Percentiles rank a stretch among this genome's conserved stretches.
phyloP scores from a whole-genome alignment of 2,888 invertebrate genomes.

The Meandrusa payeni region DNA sequence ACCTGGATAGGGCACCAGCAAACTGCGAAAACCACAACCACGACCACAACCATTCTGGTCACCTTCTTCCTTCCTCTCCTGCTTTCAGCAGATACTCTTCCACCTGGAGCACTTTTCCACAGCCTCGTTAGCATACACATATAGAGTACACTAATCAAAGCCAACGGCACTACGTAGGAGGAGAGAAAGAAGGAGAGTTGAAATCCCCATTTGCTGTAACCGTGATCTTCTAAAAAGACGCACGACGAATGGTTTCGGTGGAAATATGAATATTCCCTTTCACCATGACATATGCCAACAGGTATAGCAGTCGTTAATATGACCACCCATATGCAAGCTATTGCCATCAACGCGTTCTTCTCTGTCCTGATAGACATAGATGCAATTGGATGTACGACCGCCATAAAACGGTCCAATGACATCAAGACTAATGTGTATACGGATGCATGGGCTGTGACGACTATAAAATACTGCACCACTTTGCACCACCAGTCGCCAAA shows the following conservation, averaged over 20 bases:
- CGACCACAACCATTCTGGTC: slow-evolving; percentile 94
- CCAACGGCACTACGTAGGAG: slow-evolving; percentile 93
- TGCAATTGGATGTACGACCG: slow-evolving; percentile 95
- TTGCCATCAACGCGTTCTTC: slow-evolving; percentile 89
- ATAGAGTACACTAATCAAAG: slow-evolving; percentile 92
- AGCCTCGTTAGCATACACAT: slow-evolving; percentile 93
- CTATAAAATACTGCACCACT: slow-evolving; percentile 94
- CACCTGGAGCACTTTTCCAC: slow-evolving; percentile 92
- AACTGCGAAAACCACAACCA: slow-evolving; percentile 94
- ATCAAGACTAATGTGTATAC: slow-evolving; percentile 96
- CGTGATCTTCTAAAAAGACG: slow-evolving; percentile 83
- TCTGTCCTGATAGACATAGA: slow-evolving; percentile 93
- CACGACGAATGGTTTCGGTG: slow-evolving; percentile 85
- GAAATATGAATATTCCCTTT: slow-evolving; percentile 83
- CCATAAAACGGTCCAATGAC: slow-evolving; percentile 95
- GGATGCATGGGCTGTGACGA: slow-evolving; percentile 95
- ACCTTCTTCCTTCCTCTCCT: slow-evolving; percentile 92
- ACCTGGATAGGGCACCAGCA: slow-evolving; percentile 98
- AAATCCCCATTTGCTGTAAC: slow-evolving; percentile 82
- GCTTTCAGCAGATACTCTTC: slow-evolving; percentile 89
- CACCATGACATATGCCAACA: slow-evolving; percentile 88
- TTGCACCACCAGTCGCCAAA: slow-evolving; percentile 95
- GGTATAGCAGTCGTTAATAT: slow-evolving; percentile 90
- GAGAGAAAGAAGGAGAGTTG: slow-evolving; percentile 93
- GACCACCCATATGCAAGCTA: slow-evolving; percentile 89